A percentile compares a stretch with the other conserved stretches of the same genome.
Evolutionary conservation across 2,888 invertebrate genomes (phyloP).

Genomic region (Achlya flavicornis): DNA sequence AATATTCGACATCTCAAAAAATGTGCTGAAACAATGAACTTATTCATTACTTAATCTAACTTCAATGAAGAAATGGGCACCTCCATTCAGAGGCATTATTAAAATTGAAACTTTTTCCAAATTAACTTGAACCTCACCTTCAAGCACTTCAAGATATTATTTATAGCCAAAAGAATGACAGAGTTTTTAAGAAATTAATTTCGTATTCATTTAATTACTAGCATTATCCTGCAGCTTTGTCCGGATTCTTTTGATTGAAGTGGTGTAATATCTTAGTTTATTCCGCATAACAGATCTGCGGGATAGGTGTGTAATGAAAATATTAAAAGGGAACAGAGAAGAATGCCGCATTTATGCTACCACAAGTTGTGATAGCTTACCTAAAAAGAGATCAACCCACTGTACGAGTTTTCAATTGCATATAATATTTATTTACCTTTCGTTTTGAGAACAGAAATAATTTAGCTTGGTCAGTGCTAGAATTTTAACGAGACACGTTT

Average conservation of each 20-base stretch:
- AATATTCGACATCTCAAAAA: too few species aligned
- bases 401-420: not conserved
- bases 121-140: not conserved
- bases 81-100: not conserved
- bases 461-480: not conserved
- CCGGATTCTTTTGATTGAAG: not conserved
- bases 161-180: not conserved
- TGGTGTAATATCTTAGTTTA: too few species aligned
- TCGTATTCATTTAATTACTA: not conserved
- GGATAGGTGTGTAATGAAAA: too few species aligned
- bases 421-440: not conserved
- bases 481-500: constrained; percentile 2
- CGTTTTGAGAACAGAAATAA: not conserved
- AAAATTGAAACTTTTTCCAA: not conserved
- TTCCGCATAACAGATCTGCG: too few species aligned
- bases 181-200: constrained; percentile 1
- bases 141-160: too few species aligned
- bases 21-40: not conserved
- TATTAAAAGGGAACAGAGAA: too few species aligned
- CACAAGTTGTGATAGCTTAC: too few species aligned
- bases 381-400: too few species aligned
- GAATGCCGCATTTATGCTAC: too few species aligned
- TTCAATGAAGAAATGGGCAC: not conserved
- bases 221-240: not conserved
- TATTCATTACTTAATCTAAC: constrained; percentile 1